Percentiles rank a stretch among this genome's conserved stretches.
Conservation (phyloP, 2,113 vertebrate genomes). For the Myxocyprinus asiaticus region DNA sequence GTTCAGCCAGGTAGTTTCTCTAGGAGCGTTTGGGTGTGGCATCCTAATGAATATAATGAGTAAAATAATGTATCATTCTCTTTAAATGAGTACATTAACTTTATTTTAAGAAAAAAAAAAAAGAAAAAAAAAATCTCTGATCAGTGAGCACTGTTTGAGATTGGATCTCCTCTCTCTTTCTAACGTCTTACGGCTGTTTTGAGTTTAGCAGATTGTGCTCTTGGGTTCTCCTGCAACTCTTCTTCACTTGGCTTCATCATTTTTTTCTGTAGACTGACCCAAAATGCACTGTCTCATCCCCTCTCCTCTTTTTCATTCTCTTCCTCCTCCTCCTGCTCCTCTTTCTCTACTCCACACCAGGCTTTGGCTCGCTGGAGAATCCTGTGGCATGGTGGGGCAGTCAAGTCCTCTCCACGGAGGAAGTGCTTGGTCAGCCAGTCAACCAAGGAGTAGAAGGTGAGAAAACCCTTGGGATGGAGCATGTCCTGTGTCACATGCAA, state of each 20-base stretch:
- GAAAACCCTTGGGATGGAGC: slow-evolving; percentile 81
- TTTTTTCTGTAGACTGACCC: slow-evolving; percentile 82
- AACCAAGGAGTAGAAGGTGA: slow-evolving; percentile 94
- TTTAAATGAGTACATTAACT: too few species aligned
- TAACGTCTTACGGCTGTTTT: slow-evolving; percentile 81
- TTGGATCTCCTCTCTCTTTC: slow-evolving; percentile 8
- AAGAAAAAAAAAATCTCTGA: too few species aligned
- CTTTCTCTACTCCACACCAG: slow-evolving; percentile 34
- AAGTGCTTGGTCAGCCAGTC: slow-evolving; percentile 92
- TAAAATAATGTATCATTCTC: too few species aligned
- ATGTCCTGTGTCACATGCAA: slow-evolving; percentile 76
- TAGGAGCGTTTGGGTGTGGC: too few species aligned
- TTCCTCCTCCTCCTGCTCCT: slow-evolving; percentile 38
- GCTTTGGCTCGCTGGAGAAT: slow-evolving; percentile 68
- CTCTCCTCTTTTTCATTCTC: slow-evolving; percentile 29
- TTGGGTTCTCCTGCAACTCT: slow-evolving; percentile 83
- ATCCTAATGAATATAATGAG: too few species aligned
- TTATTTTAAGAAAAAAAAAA: neutral
- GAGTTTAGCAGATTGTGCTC: slow-evolving; percentile 91
- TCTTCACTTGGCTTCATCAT: slow-evolving; percentile 79
- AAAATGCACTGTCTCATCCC: slow-evolving; percentile 57
- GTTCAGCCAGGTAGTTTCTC: neutral
- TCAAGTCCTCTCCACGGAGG: slow-evolving; percentile 81
- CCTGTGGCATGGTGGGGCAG: slow-evolving; percentile 75
- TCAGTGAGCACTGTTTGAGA: too few species aligned